Percentiles rank a stretch among this genome's conserved stretches.
Evolutionary conservation across 37 sponge, comb jelly and placozoan genomes (phyloP).

Genomic region (Lycopodina hypogea): DNA sequence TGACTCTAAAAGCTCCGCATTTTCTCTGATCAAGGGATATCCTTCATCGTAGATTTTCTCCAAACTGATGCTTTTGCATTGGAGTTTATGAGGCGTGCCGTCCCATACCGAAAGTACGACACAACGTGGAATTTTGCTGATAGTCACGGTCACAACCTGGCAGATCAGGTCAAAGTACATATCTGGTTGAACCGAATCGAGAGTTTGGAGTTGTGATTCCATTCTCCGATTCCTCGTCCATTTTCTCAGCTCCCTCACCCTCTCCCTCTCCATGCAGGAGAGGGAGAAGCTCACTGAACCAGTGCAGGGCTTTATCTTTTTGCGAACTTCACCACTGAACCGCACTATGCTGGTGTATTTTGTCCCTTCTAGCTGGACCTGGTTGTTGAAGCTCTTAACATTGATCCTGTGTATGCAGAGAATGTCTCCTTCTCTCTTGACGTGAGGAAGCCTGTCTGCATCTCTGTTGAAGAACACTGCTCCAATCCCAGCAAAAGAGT

Average conservation of each 20-base stretch:
- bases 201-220: not conserved
- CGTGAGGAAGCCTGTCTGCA: conserved; percentile 23
- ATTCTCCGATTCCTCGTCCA: conserved; percentile 10
- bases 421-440: conserved; percentile 30
- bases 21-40: not conserved
- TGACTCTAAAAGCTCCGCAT: not conserved
- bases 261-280: conserved; percentile 7
- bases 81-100: conserved; percentile 7
- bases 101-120: conserved; percentile 40
- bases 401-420: conserved; percentile 36
- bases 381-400: not conserved
- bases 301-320: conserved; percentile 22
- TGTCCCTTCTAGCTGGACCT: conserved; percentile 6
- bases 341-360: conserved; percentile 10
- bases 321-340: conserved; percentile 11
- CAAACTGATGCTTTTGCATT: not conserved
- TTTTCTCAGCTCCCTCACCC: conserved; percentile 36
- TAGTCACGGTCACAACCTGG: conserved; percentile 30
- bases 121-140: not conserved
- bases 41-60: conserved; percentile 7
- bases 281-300: conserved; percentile 21
- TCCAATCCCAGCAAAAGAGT: conserved; percentile 3
- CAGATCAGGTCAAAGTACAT: conserved; percentile 25
- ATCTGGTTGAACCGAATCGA: conserved; percentile 1
- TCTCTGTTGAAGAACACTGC: conserved; percentile 25